phyloP scores from a whole-genome alignment of 2,888 invertebrate species.

The Drosophila suboccidentalis region DNA sequence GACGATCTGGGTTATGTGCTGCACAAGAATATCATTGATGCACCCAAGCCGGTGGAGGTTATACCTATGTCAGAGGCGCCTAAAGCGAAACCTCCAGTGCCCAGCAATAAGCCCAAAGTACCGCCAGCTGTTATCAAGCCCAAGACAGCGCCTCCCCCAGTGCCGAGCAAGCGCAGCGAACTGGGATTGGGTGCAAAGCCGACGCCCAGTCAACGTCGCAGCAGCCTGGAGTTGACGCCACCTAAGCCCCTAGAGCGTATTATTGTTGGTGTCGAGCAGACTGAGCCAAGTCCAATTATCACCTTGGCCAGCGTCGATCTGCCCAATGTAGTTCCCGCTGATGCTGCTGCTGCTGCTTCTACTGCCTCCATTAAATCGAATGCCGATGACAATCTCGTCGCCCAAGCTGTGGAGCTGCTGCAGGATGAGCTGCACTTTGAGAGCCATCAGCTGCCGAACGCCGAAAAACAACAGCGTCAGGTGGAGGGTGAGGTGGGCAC shows the following conservation, averaged over 20 bases:
- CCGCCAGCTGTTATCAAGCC: conserved; percentile 55
- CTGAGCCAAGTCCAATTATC: conserved; percentile 55
- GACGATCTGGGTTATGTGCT: conserved; percentile 77
- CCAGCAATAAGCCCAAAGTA: conserved; percentile 61
- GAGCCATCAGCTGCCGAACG: conserved; percentile 81
- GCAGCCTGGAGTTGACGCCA: conserved; percentile 54
- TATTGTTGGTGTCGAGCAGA: conserved; percentile 83
- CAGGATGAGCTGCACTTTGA: conserved; percentile 75
- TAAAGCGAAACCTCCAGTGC: conserved; percentile 64
- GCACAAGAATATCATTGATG: conserved; percentile 78
- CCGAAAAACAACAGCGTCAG: conserved; percentile 34
- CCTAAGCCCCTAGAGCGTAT: conserved; percentile 83
- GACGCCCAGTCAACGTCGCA: conserved; percentile 70
- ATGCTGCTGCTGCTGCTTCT: neutral
- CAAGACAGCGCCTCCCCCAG: conserved; percentile 70
- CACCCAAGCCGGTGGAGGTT: conserved; percentile 1
- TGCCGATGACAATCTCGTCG: conserved; percentile 31
- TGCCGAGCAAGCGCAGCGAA: conserved; percentile 76
- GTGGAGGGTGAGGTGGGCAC: conserved; percentile 29
- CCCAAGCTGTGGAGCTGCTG: conserved; percentile 58
- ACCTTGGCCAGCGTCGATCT: conserved; percentile 77
- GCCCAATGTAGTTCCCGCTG: conserved; percentile 54
- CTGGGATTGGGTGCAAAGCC: conserved; percentile 50
- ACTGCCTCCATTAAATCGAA: conserved; percentile 10
- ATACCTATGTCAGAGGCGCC: neutral